Percentiles rank a stretch among this genome's conserved stretches.
Conservation (phyloP, 2,113 vertebrate species). For the Epinephelus cyanopodus region DNA sequence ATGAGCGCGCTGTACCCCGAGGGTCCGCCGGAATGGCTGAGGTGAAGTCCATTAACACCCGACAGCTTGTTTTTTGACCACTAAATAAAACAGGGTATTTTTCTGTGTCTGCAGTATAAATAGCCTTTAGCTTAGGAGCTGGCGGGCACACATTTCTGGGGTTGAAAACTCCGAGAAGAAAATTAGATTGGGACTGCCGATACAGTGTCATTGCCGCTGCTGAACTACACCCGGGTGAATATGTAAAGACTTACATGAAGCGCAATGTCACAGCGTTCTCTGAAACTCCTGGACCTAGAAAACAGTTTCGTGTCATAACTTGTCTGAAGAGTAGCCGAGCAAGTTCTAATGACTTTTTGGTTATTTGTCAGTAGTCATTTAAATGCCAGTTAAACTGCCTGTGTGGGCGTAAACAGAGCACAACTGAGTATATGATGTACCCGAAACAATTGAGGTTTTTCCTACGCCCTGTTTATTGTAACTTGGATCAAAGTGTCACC, state of each 20-base stretch:
- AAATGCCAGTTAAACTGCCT: slow-evolving; percentile 13
- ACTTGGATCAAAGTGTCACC: slow-evolving; percentile 19
- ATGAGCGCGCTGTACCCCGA: slow-evolving; percentile 63
- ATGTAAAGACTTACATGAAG: neutral
- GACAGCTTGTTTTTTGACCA: slow-evolving; percentile 77
- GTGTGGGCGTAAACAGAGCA: slow-evolving; percentile 23
- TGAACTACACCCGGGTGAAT: slow-evolving; percentile 25
- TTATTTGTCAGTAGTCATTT: slow-evolving; percentile 47
- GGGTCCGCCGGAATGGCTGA: slow-evolving; percentile 68
- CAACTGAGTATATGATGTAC: slow-evolving; percentile 29
- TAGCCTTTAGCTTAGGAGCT: slow-evolving; percentile 49
- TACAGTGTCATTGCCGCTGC: neutral
- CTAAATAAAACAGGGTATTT: slow-evolving; percentile 79
- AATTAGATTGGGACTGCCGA: slow-evolving; percentile 23
- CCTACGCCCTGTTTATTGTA: neutral
- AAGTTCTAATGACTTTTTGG: slow-evolving; percentile 27
- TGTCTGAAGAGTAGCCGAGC: slow-evolving; percentile 16
- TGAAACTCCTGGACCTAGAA: neutral
- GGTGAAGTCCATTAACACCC: slow-evolving; percentile 82
- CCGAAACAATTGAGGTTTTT: slow-evolving; percentile 22
- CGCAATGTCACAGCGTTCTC: neutral
- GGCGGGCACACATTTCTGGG: slow-evolving; percentile 7
- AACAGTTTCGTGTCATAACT: slow-evolving; percentile 16
- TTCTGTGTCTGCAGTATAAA: slow-evolving; percentile 67
- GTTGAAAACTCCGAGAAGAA: slow-evolving; percentile 24